A percentile compares a stretch with the other conserved stretches of the same genome.
These are phyloP conservation scores for Microchrysa polita DNA, from an alignment of 2,888 invertebrate genomes.

Conservation along the genomic window DNA sequence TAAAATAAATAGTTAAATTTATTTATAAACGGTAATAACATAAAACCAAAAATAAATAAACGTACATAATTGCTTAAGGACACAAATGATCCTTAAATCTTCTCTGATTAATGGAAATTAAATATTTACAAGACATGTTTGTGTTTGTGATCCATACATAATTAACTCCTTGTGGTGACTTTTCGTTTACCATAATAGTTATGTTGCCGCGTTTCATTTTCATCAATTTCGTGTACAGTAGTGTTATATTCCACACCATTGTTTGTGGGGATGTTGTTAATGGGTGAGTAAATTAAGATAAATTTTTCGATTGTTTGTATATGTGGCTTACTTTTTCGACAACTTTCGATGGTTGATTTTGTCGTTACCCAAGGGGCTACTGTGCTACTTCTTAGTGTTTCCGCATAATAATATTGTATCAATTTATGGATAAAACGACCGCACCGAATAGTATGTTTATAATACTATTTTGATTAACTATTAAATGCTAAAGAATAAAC, in stretches of 20 bases:
- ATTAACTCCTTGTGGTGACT: neutral
- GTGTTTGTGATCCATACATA: neutral
- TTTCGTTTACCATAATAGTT: neutral
- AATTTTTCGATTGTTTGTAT: no score
- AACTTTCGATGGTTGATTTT: no score
- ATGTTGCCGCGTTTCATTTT: conserved; percentile 37
- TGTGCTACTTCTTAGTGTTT: no score
- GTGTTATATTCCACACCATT: conserved; percentile 41
- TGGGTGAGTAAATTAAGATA: conserved; percentile 34
- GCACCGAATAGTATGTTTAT: no score
- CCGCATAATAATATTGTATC: no score
- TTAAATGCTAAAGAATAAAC: no score
- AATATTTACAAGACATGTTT: conserved; percentile 4
- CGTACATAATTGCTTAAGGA: no score
- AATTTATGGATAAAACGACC: no score
- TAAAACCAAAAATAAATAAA: neutral
- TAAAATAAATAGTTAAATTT: neutral
- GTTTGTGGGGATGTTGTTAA: conserved; percentile 44
- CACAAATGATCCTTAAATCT: neutral
- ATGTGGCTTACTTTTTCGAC: no score
- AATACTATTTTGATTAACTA: no score
- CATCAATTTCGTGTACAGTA: conserved; percentile 30
- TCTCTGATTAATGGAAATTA: neutral
- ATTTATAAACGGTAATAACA: neutral
- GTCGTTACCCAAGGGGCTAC: no score